A percentile compares a stretch with the other conserved stretches of the same genome.
Evolutionary conservation across 2,888 invertebrate species (phyloP).

Genomic region (Dasypogon diadema): DNA sequence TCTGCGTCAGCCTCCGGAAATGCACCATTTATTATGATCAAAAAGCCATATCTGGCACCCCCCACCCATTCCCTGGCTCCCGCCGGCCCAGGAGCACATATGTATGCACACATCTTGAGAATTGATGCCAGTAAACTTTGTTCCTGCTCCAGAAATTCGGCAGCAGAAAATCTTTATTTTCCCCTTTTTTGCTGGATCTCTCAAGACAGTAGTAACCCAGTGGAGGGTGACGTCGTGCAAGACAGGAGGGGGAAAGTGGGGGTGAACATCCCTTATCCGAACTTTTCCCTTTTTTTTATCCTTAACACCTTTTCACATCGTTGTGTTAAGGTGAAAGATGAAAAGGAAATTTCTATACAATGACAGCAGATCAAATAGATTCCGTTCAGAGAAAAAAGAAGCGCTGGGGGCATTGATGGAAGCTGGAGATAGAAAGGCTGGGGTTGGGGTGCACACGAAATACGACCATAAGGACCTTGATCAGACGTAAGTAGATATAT

Average conservation of each 20-base stretch:
- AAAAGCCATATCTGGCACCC: constrained; percentile 15
- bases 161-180: neutral
- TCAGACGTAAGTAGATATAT: constrained; percentile 2
- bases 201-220: too few relatives aligned
- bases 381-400: constrained; percentile 10
- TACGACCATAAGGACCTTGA: constrained; percentile 12
- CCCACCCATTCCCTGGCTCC: neutral
- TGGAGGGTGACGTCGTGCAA: too few relatives aligned
- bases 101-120: neutral
- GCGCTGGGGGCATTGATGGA: neutral
- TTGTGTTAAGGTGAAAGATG: constrained; percentile 39
- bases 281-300: constrained; percentile 3
- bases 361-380: constrained; percentile 29
- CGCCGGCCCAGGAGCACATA: neutral
- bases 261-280: too few relatives aligned
- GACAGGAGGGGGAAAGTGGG: too few relatives aligned
- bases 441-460: neutral
- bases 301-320: constrained; percentile 34
- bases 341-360: constrained; percentile 32
- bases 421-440: neutral
- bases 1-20: constrained; percentile 20
- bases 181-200: too few relatives aligned
- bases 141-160: neutral
- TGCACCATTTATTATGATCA: constrained; percentile 47
- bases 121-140: neutral